Percentiles rank a stretch among this genome's conserved stretches.
These are phyloP conservation scores for Plebejus argus DNA, from an alignment of 2,888 invertebrate genomes.

Conservation along the genomic window DNA sequence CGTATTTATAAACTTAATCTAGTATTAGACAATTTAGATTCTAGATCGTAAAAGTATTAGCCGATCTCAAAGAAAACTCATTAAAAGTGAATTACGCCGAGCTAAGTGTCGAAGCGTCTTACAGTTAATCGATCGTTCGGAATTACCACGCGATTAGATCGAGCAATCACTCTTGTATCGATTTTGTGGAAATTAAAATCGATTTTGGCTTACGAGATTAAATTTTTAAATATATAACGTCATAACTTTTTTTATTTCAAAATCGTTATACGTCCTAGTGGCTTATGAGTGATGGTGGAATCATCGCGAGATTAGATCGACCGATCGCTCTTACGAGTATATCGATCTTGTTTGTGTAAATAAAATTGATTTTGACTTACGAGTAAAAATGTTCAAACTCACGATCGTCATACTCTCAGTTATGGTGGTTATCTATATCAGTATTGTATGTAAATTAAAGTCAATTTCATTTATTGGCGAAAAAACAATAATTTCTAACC, in stretches of 20 bases:
- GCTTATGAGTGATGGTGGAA: too few species aligned
- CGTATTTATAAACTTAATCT: background rate
- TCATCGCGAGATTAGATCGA: too few species aligned
- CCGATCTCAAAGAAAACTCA: constrained; percentile 38
- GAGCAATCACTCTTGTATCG: background rate
- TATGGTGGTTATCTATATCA: too few species aligned
- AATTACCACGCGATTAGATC: constrained; percentile 35
- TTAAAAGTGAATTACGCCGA: constrained; percentile 43
- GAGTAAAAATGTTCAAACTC: background rate
- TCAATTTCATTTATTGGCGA: too few species aligned
- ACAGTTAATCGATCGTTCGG: constrained; percentile 35
- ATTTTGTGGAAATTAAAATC: constrained; percentile 32
- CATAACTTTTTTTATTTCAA: too few species aligned
- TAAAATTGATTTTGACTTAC: constrained; percentile 22
- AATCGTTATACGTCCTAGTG: too few species aligned
- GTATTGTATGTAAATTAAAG: too few species aligned
- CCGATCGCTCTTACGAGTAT: background rate
- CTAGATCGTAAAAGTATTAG: constrained; percentile 9
- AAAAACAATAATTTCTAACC: too few species aligned
- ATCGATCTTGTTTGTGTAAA: constrained; percentile 24
- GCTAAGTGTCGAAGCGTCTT: constrained; percentile 33
- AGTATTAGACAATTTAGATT: background rate
- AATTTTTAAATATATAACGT: too few species aligned
- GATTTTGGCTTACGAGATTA: background rate
- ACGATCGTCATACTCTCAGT: too few species aligned